Conservation (phyloP, 2,888 invertebrate genomes). For the Catocala fraxini region DNA sequence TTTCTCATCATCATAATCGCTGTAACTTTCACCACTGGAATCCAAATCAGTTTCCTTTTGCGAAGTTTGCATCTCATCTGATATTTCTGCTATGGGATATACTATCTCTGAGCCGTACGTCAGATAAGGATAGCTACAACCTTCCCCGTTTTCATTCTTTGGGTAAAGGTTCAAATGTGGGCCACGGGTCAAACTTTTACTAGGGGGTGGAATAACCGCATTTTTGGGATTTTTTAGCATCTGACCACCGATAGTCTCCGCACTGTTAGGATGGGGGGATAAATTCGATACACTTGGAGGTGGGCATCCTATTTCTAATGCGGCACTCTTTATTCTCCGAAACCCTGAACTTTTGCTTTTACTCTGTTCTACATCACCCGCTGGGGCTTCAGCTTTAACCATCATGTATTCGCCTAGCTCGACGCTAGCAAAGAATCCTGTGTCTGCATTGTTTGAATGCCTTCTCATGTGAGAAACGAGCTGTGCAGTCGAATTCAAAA, state of each 20-base stretch:
- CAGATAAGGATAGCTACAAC: slow-evolving; percentile 91
- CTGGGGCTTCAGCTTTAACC: slow-evolving; percentile 83
- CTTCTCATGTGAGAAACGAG: slow-evolving; percentile 85
- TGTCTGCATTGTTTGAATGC: slow-evolving; percentile 89
- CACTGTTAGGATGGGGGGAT: slow-evolving; percentile 94
- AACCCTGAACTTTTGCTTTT: slow-evolving; percentile 89
- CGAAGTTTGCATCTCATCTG: slow-evolving; percentile 92
- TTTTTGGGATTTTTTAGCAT: slow-evolving; percentile 90
- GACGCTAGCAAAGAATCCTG: slow-evolving; percentile 86
- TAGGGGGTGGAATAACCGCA: slow-evolving; percentile 90
- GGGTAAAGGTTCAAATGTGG: slow-evolving; percentile 91
- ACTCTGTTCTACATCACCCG: slow-evolving; percentile 73
- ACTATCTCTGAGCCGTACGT: slow-evolving; percentile 92
- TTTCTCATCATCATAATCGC: slow-evolving; percentile 89
- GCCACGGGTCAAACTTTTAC: slow-evolving; percentile 90
- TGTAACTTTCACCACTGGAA: slow-evolving; percentile 88
- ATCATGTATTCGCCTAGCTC: slow-evolving; percentile 86
- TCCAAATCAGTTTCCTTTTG: slow-evolving; percentile 89
- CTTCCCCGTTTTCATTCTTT: slow-evolving; percentile 89
- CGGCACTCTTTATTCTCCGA: slow-evolving; percentile 90
- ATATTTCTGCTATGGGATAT: slow-evolving; percentile 95
- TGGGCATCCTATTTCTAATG: slow-evolving; percentile 91
- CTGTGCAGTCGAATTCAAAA: slow-evolving; percentile 82
- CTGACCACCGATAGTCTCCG: slow-evolving; percentile 91
- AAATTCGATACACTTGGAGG: slow-evolving; percentile 91